Conservation (phyloP, 2,113 vertebrate genomes). For the Ornithorhynchus anatinus region DNA sequence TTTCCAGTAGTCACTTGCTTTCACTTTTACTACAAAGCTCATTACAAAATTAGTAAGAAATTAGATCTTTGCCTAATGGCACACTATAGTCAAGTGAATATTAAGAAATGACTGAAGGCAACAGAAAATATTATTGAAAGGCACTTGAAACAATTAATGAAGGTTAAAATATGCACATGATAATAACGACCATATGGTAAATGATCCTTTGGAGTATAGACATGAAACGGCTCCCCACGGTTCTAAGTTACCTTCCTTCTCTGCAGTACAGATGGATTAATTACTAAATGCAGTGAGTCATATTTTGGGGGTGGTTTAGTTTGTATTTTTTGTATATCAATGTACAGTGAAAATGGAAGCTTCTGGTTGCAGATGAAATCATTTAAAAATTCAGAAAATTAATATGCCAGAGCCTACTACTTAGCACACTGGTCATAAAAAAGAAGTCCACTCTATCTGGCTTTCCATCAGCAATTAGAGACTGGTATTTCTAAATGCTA, state of each 20-base stretch:
- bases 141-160: conserved; percentile 57
- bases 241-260: conserved; percentile 40
- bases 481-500: too few species aligned
- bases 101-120: conserved; percentile 29
- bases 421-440: background rate
- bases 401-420: too few species aligned
- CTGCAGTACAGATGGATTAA: conserved; percentile 10
- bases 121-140: conserved; percentile 33
- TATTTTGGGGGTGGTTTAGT: background rate
- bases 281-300: background rate
- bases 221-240: conserved; percentile 36
- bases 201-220: conserved; percentile 30
- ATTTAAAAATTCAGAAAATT: background rate
- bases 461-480: conserved; percentile 14
- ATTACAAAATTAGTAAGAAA: conserved; percentile 26
- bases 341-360: background rate
- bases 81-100: conserved; percentile 19
- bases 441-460: background rate
- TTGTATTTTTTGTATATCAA: background rate
- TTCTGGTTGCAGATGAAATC: background rate
- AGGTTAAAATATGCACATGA: conserved; percentile 55
- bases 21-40: conserved; percentile 15
- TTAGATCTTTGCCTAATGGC: background rate
- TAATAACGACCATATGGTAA: conserved; percentile 43
- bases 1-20: background rate